Percentiles rank a stretch among this genome's conserved stretches.
phyloP scores from a whole-genome alignment of 2,888 invertebrate genomes.

The Papilio demoleus region DNA sequence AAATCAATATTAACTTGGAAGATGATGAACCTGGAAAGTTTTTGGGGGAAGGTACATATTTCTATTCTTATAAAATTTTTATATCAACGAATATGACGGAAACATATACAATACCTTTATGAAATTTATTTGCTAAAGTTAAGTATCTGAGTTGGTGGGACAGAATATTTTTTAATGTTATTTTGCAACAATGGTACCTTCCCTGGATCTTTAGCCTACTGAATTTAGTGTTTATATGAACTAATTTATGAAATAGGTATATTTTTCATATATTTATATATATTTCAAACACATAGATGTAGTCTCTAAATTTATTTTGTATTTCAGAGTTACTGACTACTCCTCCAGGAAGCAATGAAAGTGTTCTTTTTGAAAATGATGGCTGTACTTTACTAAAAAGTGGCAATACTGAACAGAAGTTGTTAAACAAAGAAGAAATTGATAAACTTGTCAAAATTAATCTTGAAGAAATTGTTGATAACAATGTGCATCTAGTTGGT shows the following conservation, averaged over 20 bases:
- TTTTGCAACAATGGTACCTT: no score
- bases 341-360: conserved; percentile 87
- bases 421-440: conserved; percentile 54
- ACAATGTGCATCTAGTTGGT: conserved; percentile 85
- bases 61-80: background rate
- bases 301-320: background rate
- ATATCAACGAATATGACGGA: no score
- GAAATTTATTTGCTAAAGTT: no score
- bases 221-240: no score
- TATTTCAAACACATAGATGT: background rate
- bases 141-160: no score
- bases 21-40: conserved; percentile 74
- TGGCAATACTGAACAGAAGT: conserved; percentile 46
- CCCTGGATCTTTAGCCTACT: no score
- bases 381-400: conserved; percentile 74
- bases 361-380: conserved; percentile 83
- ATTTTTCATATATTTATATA: no score
- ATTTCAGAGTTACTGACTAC: conserved; percentile 81
- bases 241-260: no score
- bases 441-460: conserved; percentile 76
- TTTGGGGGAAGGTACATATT: conserved; percentile 73
- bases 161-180: no score
- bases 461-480: conserved; percentile 84
- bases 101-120: no score
- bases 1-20: conserved; percentile 71